A percentile compares a stretch with the other conserved stretches of the same genome.
Conservation (phyloP, 2,113 vertebrate species). For the Clarias magur region DNA sequence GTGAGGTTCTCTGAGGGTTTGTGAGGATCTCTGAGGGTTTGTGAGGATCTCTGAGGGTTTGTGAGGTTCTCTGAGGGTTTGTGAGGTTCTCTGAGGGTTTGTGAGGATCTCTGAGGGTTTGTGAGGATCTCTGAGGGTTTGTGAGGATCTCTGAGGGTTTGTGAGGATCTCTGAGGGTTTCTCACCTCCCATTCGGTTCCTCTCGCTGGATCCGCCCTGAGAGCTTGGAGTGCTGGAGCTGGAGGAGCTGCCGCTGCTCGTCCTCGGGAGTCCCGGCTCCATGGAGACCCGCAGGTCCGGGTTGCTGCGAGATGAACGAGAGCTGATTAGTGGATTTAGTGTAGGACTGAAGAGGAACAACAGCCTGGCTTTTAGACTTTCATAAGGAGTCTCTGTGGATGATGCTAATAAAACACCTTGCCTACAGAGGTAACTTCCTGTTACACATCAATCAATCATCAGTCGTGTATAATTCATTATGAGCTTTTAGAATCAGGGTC, state of each 20-base stretch:
- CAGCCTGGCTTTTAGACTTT: not conserved
- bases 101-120: too few relatives aligned
- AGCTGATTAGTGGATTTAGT: slow-evolving; percentile 1
- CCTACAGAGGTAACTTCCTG: not conserved
- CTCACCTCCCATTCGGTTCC: slow-evolving; percentile 83
- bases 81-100: too few relatives aligned
- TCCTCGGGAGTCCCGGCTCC: slow-evolving; percentile 88
- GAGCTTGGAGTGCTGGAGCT: slow-evolving; percentile 97
- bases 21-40: not conserved
- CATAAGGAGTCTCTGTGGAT: not conserved
- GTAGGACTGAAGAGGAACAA: not conserved
- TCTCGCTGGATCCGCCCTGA: slow-evolving; percentile 90
- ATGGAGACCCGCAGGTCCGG: slow-evolving; percentile 87
- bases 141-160: not conserved
- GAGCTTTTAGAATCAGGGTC: not conserved
- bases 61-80: not conserved
- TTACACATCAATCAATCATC: not conserved
- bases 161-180: not conserved
- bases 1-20: not conserved
- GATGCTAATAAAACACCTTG: not conserved
- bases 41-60: not conserved
- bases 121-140: too few relatives aligned
- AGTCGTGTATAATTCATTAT: not conserved
- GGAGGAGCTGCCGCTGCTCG: slow-evolving; percentile 95
- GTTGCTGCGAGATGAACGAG: slow-evolving; percentile 75